Evolutionary conservation across 1,140 invertebrate genomes (phyloP), one percentile per base, ranked within the genome.

Genomic region (Drosophila lacteicornis): DNA sequence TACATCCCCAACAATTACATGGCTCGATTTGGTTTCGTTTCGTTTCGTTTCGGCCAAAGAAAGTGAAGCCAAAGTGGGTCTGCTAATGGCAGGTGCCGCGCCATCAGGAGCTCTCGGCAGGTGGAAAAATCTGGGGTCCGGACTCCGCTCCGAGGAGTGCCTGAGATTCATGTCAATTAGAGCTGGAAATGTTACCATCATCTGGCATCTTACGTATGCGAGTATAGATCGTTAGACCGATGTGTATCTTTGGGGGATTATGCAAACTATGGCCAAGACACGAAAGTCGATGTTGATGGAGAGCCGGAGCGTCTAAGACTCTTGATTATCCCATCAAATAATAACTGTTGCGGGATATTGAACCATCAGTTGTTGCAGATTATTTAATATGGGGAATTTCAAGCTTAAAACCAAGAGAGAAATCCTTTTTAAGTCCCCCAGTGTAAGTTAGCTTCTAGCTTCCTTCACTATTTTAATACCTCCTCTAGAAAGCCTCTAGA

Each of bases 1-100:
- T 80, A 86, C 68, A 68, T 82, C 80, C 71, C 65, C 82, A 86
- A 82, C 82, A 85, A 85, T 85, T 85, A 87, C 82, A 87, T 80
- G 62, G 63, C 75, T 76, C 62, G 79, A 60, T 79, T 86, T 61
- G 69, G 65, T 68, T 79, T 78, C 25, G 57, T 51, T 36, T 27
- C 36, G 50, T 17, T 45, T 33, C 46, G 46, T 80, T 80, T 70
- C n/a, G 65, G 75, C 50, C 65, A 83, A 79, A 73, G 84, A 88
- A 90, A 86, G 81, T 80, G 71, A 59, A 71, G 74, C 47, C 59
- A 49, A 80, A 81, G 61, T 86, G 60, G 45, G 65, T 58, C 82
- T 80, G 43, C 53, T 67, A 74, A 79, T 79, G 59, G 76, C 62
- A 75, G 68, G 65, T 71, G 66, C 73, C 43, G 50, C 66, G 53